Evolutionary conservation across 2,113 vertebrate genomes (phyloP), one percentile per base, ranked within the genome.

Genomic region (Willisornis vidua): DNA sequence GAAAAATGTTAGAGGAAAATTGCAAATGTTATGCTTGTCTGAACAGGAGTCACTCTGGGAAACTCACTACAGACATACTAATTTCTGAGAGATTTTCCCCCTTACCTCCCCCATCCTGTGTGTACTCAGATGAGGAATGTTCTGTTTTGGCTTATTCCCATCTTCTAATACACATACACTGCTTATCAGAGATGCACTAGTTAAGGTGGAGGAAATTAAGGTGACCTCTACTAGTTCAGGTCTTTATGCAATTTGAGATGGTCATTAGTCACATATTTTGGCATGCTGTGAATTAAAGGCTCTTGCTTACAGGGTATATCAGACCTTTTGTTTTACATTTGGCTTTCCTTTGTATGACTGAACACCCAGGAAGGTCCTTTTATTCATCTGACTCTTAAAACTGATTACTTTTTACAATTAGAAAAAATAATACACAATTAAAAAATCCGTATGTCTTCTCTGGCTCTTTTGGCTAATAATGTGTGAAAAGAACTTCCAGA

Each of bases 121-220:
- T 52, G 49, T 31, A 46, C 72, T 84, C 59, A 52, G 78, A 86
- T 2, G 4, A 94, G 85, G 88, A 95, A 86, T 78, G 85, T 61
- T 93, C 79, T 77, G 63, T 59, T 96, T 94, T 91, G 89, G 78
- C 78, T 93, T 77, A 76, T 31, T 95, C 85, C 67, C 75, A 74
- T 95, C 79, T 85, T 65, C 54, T 83, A 83, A 75, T 67, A 65
- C 9, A 6, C 72, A 68, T 59, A 72, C 73, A 9, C 52, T 72
- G 68, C 94, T 93, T 96, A 94, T 96, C 95, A 96, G 87, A 93
- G 93, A 94, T 96, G 73, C 57, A 81, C 92, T 90, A 84, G 87
- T 97, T 96, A 93, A 86, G 76, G 93, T 94, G 68, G 93, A 96
- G 94, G 95, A 97, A 97, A 97, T 97, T 92, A 96, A 95, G 95